Conservation (phyloP, 2,113 vertebrate genomes). For the Triplophysa siluroides region DNA sequence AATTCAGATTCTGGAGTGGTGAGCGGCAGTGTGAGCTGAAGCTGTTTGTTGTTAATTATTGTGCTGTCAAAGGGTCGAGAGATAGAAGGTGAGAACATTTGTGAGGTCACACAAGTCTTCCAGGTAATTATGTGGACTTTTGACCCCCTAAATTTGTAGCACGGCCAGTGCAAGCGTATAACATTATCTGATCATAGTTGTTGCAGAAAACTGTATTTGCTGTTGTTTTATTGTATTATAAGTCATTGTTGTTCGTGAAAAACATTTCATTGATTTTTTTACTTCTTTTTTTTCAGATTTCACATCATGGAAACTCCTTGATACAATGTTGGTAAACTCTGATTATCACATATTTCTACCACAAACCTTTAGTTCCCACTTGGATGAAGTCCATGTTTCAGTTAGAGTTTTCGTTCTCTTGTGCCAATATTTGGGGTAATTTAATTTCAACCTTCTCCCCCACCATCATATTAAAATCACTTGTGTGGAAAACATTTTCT, state of each 20-base stretch:
- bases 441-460: slow-evolving; percentile 39
- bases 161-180: slow-evolving; percentile 33
- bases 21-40: slow-evolving; percentile 39
- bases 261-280: not conserved
- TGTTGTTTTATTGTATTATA: too few species aligned
- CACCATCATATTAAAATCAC: slow-evolving; percentile 38
- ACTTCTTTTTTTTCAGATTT: slow-evolving; percentile 17
- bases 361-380: slow-evolving; percentile 25
- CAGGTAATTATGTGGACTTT: slow-evolving; percentile 75
- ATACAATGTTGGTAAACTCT: slow-evolving; percentile 40
- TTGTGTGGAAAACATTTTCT: slow-evolving; percentile 16
- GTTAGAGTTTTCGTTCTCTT: slow-evolving; percentile 39
- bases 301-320: slow-evolving; percentile 19
- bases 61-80: slow-evolving; percentile 56
- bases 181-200: too few species aligned
- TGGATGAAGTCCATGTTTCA: slow-evolving; percentile 52
- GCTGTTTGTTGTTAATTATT: slow-evolving; percentile 62
- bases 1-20: slow-evolving; percentile 17
- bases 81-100: slow-evolving; percentile 70
- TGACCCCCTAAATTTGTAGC: slow-evolving; percentile 69
- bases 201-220: slow-evolving; percentile 27
- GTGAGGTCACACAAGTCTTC: slow-evolving; percentile 65
- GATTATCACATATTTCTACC: slow-evolving; percentile 47
- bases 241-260: not conserved
- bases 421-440: slow-evolving; percentile 56